Percentiles rank a stretch among this genome's conserved stretches.
phyloP scores from a whole-genome alignment of 2,797 vertebrate species.

The Microctenopoma steveboyesi region DNA sequence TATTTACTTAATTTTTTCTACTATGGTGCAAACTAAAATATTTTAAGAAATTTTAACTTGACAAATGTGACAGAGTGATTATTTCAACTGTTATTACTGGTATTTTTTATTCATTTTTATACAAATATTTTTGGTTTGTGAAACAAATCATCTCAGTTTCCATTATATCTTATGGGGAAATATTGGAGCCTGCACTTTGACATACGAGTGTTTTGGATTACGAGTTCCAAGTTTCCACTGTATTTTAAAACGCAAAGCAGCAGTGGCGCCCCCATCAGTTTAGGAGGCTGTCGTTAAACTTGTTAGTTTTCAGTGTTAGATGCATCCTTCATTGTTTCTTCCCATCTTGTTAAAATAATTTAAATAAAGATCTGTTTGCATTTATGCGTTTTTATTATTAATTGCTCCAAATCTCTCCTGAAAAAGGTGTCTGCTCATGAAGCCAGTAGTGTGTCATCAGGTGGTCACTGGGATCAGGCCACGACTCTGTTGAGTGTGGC shows the following conservation, averaged over 20 bases:
- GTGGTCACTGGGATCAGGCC: conserved; percentile 76
- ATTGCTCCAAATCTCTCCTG: conserved; percentile 4
- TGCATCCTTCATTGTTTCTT: not conserved
- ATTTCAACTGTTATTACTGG: too few species aligned
- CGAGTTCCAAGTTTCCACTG: too few species aligned
- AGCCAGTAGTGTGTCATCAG: conserved; percentile 78
- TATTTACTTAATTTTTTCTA: not conserved
- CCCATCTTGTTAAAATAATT: not conserved
- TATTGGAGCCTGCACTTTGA: too few species aligned
- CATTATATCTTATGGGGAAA: too few species aligned
- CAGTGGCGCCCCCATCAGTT: not conserved
- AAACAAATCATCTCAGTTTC: too few species aligned
- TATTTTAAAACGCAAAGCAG: not conserved
- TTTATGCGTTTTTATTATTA: not conserved
- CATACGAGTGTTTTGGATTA: too few species aligned
- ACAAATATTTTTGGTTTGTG: too few species aligned
- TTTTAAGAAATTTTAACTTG: not conserved
- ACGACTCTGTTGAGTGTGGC: conserved; percentile 87
- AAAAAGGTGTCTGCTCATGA: conserved; percentile 88
- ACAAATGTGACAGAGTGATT: too few species aligned
- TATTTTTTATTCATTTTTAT: too few species aligned
- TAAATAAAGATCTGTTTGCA: not conserved
- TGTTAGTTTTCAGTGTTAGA: not conserved
- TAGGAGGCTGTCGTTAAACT: not conserved
- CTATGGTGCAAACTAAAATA: not conserved